A percentile compares a stretch with the other conserved stretches of the same genome.
phyloP scores from a whole-genome alignment of 2,113 vertebrate genomes.

The Phyllostomus discolor region DNA sequence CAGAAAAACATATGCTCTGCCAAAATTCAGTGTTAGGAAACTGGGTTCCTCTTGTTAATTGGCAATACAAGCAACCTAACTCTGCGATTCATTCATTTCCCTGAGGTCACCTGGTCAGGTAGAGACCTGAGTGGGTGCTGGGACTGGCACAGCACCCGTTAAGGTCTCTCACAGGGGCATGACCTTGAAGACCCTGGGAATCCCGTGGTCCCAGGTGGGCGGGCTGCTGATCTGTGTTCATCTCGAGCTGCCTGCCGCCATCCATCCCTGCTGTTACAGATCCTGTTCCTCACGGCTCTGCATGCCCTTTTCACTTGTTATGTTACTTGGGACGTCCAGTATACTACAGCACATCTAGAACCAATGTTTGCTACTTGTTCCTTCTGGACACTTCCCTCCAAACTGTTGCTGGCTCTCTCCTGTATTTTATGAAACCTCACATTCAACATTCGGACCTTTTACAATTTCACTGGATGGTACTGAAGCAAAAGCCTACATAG shows the following conservation, averaged over 20 bases:
- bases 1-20: constrained; percentile 47
- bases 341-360: no score
- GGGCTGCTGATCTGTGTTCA: rapidly evolving
- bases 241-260: no score
- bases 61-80: not conserved
- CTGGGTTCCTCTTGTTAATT: not conserved
- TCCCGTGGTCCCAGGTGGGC: rapidly evolving
- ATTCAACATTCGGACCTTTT: not conserved
- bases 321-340: not conserved
- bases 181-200: not conserved
- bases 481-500: not conserved
- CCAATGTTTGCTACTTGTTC: not conserved
- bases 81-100: not conserved
- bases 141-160: not conserved
- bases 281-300: not conserved
- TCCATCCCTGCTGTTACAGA: rapidly evolving
- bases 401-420: not conserved
- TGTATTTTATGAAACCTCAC: not conserved
- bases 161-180: rapidly evolving
- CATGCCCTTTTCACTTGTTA: not conserved
- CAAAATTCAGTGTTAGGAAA: constrained; percentile 52
- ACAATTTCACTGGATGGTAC: rapidly evolving
- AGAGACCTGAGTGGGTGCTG: rapidly evolving
- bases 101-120: not conserved
- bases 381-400: not conserved